A percentile compares a stretch with the other conserved stretches of the same genome.
Evolutionary conservation across 2,888 invertebrate genomes (phyloP).

Genomic region (Drosophila monieri): DNA sequence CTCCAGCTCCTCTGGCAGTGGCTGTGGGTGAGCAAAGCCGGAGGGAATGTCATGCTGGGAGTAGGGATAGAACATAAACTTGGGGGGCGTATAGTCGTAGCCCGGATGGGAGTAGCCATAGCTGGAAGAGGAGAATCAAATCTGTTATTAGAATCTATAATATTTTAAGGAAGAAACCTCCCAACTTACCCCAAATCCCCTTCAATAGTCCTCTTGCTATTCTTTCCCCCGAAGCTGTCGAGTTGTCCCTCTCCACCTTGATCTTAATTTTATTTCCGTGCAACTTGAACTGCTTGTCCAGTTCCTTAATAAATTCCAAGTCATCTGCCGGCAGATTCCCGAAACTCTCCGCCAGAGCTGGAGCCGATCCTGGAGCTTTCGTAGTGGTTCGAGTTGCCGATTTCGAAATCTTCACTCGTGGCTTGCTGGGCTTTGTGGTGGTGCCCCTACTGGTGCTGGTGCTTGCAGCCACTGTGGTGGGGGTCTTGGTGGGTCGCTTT

Average conservation of each 20-base stretch:
- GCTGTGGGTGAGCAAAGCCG: constrained; percentile 54
- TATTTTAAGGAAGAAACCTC: not conserved
- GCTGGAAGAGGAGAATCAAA: constrained; percentile 78
- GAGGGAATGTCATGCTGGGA: constrained; percentile 87
- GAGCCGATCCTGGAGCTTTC: constrained; percentile 39
- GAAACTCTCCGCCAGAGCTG: constrained; percentile 73
- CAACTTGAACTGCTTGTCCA: constrained; percentile 83
- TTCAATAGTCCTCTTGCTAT: constrained; percentile 89
- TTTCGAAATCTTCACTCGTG: constrained; percentile 56
- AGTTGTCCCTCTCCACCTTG: constrained; percentile 82
- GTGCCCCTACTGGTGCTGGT: constrained; percentile 19
- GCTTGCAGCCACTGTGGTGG: constrained; percentile 36
- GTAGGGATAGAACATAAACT: constrained; percentile 89
- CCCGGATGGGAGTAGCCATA: constrained; percentile 82
- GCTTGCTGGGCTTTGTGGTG: constrained; percentile 66
- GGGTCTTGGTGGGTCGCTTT: constrained; percentile 76
- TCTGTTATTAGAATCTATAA: constrained; percentile 80
- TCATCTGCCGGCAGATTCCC: constrained; percentile 81
- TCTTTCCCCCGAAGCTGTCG: constrained; percentile 63
- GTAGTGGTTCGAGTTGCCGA: constrained; percentile 3
- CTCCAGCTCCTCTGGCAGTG: constrained; percentile 37
- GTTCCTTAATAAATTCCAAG: constrained; percentile 82
- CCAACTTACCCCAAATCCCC: constrained; percentile 88
- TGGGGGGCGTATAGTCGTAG: constrained; percentile 84
- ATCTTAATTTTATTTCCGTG: constrained; percentile 83